Percentiles rank a stretch among this genome's conserved stretches.
phyloP scores from a whole-genome alignment of 53 echinoderm and acorn worm genomes.

The Astropecten irregularis region DNA sequence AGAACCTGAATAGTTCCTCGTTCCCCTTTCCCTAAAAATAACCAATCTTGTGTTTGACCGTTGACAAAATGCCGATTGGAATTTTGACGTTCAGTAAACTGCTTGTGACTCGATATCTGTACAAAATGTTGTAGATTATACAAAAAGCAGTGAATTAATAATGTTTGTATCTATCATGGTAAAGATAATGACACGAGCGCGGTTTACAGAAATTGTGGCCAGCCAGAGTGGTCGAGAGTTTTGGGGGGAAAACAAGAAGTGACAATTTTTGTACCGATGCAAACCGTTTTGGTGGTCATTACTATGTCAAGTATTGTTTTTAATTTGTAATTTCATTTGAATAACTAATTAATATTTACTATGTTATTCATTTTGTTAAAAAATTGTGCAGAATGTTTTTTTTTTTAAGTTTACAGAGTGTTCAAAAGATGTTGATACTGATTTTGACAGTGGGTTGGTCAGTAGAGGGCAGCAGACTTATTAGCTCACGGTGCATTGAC shows the following conservation, averaged over 20 bases:
- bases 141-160: slow-evolving; percentile 30
- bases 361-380: slow-evolving; percentile 1
- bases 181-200: background rate
- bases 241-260: background rate
- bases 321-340: slow-evolving; percentile 42
- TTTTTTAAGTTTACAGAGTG: background rate
- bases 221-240: background rate
- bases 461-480: background rate
- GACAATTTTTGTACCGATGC: slow-evolving; percentile 2
- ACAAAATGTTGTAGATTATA: slow-evolving; percentile 37
- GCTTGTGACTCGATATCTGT: slow-evolving; percentile 25
- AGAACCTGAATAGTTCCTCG: too few species aligned
- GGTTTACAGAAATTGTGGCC: background rate
- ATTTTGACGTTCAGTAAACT: too few species aligned
- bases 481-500: too few species aligned
- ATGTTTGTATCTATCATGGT: slow-evolving; percentile 39
- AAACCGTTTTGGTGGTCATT: background rate
- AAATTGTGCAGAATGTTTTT: slow-evolving; percentile 20
- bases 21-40: too few species aligned
- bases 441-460: background rate
- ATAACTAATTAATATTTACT: slow-evolving; percentile 13
- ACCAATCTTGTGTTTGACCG: too few species aligned
- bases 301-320: slow-evolving; percentile 9
- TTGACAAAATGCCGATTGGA: too few species aligned
- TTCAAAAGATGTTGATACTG: background rate